These are phyloP conservation scores for Paragorgia papillata DNA, from an alignment of 92 coral and sea anemone species.

Conservation along the genomic window DNA sequence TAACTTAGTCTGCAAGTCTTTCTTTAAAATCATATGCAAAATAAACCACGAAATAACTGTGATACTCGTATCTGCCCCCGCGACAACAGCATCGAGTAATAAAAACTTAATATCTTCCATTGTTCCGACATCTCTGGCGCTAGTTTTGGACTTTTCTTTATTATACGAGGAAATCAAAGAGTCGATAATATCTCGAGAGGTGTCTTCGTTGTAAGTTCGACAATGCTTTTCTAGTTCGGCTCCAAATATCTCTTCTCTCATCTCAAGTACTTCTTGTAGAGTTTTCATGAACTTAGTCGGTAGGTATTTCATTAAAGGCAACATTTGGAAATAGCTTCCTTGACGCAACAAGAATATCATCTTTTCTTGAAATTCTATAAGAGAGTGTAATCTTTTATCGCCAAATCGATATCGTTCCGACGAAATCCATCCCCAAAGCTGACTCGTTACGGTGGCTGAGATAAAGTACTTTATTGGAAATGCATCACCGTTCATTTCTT, in stretches of 20 bases:
- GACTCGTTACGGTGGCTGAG: background rate
- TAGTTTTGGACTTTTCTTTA: background rate
- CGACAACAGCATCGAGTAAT: constrained; percentile 13
- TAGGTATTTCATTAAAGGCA: constrained; percentile 4
- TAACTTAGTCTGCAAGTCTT: constrained; percentile 9
- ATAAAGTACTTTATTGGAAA: background rate
- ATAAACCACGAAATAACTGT: constrained; percentile 7
- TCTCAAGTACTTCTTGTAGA: background rate
- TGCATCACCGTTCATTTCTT: constrained; percentile 22
- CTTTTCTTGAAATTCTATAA: background rate
- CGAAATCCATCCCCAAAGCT: constrained; percentile 1
- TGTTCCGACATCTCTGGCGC: background rate
- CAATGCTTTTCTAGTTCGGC: background rate
- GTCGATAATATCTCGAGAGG: constrained; percentile 6
- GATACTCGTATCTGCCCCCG: constrained; percentile 10
- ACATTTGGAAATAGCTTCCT: background rate
- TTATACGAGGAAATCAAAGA: background rate
- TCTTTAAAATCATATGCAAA: constrained; percentile 3
- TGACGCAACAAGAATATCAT: background rate
- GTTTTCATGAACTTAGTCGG: background rate
- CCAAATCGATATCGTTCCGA: background rate
- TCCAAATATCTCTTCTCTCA: constrained; percentile 3
- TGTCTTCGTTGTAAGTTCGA: background rate
- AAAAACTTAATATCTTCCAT: constrained; percentile 9
- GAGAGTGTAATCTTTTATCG: background rate